Conservation (phyloP, 2,113 vertebrate genomes). For the Morone saxatilis region DNA sequence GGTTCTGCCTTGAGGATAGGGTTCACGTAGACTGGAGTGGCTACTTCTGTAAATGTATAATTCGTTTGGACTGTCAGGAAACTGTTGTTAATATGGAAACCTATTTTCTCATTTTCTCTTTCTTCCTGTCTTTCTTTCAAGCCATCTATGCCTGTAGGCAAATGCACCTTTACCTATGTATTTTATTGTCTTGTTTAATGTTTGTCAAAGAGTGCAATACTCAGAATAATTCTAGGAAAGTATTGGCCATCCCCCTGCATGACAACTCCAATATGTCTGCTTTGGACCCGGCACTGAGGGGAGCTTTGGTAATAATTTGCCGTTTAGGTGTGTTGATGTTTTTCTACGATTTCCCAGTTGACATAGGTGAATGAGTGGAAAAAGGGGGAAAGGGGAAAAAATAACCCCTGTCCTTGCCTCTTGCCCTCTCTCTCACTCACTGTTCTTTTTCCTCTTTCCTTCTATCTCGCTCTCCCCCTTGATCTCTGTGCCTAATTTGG, state of each 20-base stretch:
- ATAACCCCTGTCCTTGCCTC: conserved; percentile 51
- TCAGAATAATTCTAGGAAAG: conserved; percentile 68
- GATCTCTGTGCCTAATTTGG: conserved; percentile 72
- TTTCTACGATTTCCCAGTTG: conserved; percentile 74
- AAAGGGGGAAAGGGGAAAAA: conserved; percentile 38
- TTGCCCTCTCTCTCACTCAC: conserved; percentile 43
- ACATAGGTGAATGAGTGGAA: conserved; percentile 66
- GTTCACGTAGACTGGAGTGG: conserved; percentile 43
- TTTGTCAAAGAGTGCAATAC: conserved; percentile 74
- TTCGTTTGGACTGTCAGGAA: conserved; percentile 57
- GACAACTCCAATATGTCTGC: conserved; percentile 78
- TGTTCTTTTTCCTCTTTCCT: conserved; percentile 14
- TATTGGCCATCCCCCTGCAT: conserved; percentile 68
- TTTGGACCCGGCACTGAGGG: conserved; percentile 56
- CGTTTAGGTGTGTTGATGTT: conserved; percentile 77
- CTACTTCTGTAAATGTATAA: conserved; percentile 61
- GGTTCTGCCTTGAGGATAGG: conserved; percentile 42
- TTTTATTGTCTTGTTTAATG: conserved; percentile 78
- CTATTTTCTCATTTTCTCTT: conserved; percentile 58
- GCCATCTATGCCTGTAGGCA: conserved; percentile 47
- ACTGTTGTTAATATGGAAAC: conserved; percentile 52
- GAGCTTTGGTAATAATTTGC: conserved; percentile 79
- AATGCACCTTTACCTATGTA: conserved; percentile 63
- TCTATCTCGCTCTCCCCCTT: conserved; percentile 28
- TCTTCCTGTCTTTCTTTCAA: conserved; percentile 36